phyloP scores from a whole-genome alignment of 1,140 invertebrate species.

The Zaprionus vittiger region DNA sequence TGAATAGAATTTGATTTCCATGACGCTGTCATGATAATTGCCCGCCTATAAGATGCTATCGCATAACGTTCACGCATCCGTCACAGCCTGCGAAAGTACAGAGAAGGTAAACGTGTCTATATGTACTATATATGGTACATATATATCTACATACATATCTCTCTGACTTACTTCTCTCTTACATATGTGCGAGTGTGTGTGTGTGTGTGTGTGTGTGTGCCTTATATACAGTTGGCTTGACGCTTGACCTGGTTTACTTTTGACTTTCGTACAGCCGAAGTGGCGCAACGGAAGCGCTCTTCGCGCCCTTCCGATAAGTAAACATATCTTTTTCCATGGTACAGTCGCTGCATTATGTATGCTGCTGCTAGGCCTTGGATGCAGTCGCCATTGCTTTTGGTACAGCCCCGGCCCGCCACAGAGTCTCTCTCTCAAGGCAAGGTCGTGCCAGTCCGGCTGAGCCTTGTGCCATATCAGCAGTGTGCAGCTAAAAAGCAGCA shows the following conservation, averaged over 20 bases:
- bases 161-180: neutral
- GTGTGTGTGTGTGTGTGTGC: neutral
- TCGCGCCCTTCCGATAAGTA: slow-evolving; percentile 42
- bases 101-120: neutral
- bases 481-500: slow-evolving; percentile 15
- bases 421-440: slow-evolving; percentile 56
- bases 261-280: slow-evolving; percentile 19
- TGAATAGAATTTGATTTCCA: slow-evolving; percentile 16
- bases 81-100: neutral
- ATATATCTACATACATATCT: neutral
- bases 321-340: slow-evolving; percentile 72
- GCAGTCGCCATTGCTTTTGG: slow-evolving; percentile 51
- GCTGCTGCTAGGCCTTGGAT: slow-evolving; percentile 59
- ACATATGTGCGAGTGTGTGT: neutral
- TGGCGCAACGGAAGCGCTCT: slow-evolving; percentile 4
- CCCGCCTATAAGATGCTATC: neutral
- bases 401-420: slow-evolving; percentile 47
- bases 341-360: slow-evolving; percentile 72
- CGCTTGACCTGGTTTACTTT: slow-evolving; percentile 80
- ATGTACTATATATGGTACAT: neutral
- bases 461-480: slow-evolving; percentile 55
- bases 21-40: slow-evolving; percentile 6
- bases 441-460: slow-evolving; percentile 61
- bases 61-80: neutral
- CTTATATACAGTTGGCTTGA: slow-evolving; percentile 46